Conservation (phyloP, 2,113 vertebrate species). For the Cariama cristata region DNA sequence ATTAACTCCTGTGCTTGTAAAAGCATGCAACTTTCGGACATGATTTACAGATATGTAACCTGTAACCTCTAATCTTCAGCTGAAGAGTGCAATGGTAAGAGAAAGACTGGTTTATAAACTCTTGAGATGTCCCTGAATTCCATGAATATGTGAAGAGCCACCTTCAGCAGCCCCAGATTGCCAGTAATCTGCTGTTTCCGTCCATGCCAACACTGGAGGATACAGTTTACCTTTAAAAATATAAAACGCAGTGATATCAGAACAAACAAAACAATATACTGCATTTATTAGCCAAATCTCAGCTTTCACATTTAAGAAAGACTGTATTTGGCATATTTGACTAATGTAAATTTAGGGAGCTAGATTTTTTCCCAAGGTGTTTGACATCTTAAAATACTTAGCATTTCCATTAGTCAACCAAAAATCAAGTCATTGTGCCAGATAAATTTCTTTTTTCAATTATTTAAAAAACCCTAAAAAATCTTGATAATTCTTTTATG, state of each 20-base stretch:
- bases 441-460: not conserved
- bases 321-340: not conserved
- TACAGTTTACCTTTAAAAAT: not conserved
- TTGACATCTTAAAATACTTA: not conserved
- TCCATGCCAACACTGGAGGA: not conserved
- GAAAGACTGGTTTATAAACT: not conserved
- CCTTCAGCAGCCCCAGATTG: not conserved
- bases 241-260: not conserved
- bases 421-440: not conserved
- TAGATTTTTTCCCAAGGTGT: not conserved
- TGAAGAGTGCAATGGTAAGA: not conserved
- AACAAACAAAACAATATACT: not conserved
- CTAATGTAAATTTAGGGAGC: not conserved
- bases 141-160: not conserved
- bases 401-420: not conserved
- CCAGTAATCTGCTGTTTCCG: not conserved
- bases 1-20: not conserved
- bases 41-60: not conserved
- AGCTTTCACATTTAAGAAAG: not conserved
- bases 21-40: not conserved
- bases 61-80: not conserved
- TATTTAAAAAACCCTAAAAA: not conserved
- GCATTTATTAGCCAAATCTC: not conserved
- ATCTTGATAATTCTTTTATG: accelerated
- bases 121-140: not conserved